Base-by-base conservation (phyloP, 2,797 vertebrate species). In the Melanogrammus aeglefinus region DNA sequence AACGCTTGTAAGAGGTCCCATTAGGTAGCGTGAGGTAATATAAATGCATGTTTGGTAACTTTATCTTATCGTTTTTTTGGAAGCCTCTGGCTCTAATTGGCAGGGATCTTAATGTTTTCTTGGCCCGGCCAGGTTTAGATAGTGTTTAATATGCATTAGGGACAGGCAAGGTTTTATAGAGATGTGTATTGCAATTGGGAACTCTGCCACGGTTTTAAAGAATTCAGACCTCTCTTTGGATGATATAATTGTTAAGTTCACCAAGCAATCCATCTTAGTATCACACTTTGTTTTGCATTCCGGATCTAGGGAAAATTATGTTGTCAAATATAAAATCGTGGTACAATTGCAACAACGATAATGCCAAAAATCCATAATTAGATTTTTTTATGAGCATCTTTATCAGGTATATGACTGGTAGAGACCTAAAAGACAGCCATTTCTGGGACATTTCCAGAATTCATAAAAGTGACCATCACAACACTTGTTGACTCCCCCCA, bases 111-210 rank as follows among this genome's bases (percentile, higher is more conserved):
- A 81, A 66, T 88, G 84, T 84, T 89, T 86, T 86, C 78, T 75
- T 80, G 84, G 76, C 85, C 80, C 83, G 84, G 84, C 85, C 75
- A 83, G 80, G 77, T 81, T 29, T 75, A 81, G 78, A 71, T 31
- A 79, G 82, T 89, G 89, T 89, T 92, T 92, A 88, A 87, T 90
- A 92, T 92, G 91, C 90, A 87, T 83, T 82, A 86, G 79, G 83
- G 82, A 80, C 85, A 87, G 84, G 80, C 82, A 77, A 84, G 81
- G 79, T 77, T 85, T 83, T 84, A 91, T 86, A 82, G 83, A 90
- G 86, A 87, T 83, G 89, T 88, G 86, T 82, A 78, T 74, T 78
- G 72, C 69, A 79, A 82, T 82, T 76, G 78, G 85, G 75, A 85
- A 77, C 85, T 81, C 84, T 78, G 57, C 79, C 84, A 31, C 77